These are phyloP conservation scores for Macrotus californicus DNA, from an alignment of 2,113 vertebrate genomes.

Conservation along the genomic window DNA sequence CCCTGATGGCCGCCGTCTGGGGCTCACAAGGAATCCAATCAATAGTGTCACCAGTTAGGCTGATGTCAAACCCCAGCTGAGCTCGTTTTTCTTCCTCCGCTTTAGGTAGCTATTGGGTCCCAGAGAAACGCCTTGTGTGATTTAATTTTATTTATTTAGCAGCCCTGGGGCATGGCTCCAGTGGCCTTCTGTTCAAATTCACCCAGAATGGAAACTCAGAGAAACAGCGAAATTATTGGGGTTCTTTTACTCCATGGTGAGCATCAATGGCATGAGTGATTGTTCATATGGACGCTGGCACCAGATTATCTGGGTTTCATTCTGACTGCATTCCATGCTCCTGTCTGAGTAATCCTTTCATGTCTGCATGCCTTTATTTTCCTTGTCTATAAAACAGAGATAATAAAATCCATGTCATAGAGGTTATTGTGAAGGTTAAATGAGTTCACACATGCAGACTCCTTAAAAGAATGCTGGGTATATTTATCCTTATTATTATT, in stretches of 20 bases:
- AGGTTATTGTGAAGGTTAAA: not conserved
- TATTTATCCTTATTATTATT: not conserved
- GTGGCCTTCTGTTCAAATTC: not conserved
- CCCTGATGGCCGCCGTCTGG: not conserved
- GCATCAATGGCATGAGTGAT: no score
- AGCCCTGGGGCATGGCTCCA: not conserved
- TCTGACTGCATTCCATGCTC: not conserved
- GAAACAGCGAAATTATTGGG: not conserved
- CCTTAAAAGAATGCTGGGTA: not conserved
- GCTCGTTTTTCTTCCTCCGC: not conserved
- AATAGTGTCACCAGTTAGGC: not conserved
- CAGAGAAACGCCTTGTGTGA: not conserved
- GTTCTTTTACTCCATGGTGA: not conserved
- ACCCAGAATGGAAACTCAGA: not conserved
- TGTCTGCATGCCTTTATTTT: not conserved
- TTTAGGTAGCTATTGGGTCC: not conserved
- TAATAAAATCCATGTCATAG: not conserved
- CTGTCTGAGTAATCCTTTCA: fast-evolving
- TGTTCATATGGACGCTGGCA: fast-evolving
- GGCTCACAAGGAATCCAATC: not conserved
- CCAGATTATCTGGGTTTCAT: not conserved
- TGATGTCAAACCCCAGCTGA: not conserved
- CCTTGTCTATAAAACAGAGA: not conserved
- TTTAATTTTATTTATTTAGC: slow-evolving; percentile 2
- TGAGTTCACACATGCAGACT: not conserved